Base-by-base conservation (phyloP, 2,113 vertebrate species). In the Mastomys natalensis region DNA sequence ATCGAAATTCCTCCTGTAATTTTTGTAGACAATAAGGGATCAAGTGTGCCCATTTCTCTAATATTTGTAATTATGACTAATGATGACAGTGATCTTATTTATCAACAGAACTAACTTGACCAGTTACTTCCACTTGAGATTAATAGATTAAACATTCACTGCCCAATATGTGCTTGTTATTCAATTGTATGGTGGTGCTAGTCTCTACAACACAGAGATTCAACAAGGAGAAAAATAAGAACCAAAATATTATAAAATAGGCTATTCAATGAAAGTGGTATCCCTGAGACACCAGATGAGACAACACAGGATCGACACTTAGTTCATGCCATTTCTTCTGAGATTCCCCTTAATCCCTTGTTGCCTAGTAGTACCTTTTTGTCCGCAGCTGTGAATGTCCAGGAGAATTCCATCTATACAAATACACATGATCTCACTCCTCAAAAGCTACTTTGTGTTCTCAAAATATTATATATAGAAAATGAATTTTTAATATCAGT, bases 401-500 rank as follows among this genome's bases (percentile, higher is more conserved):
- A 48, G 43, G 11, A 92, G 89, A 43, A 87, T 1, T 70, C 37
- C 13, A 76, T 91, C 51, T 8, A 1, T 11, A 77, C 68, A 91
- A 58, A 53, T 74, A 53, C 1, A 85, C 22, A 64, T 45, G 13
- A 11, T 21, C 66, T 76, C 70, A 64, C 70, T 87, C 37, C 13
- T 82, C 64, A 55, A 13, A 60, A 91, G 70, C n/a, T 78, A 37
- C 21, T 16, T 62, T 15, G 40, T 70, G 16, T 34, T 81, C 34
- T 93, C 58, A 76, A 89, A 90, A 87, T 13, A 58, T 43, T 64
- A 93, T 76, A 84, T 78, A 74, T 17, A 11, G 89, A 77, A 84
- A 93, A 87, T 77, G 12, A 34, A 64, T 72, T 62, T 93, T 76
- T 89, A 89, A 90, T 62, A 40, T 74, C 26, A 82, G 0, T 85